A percentile compares a stretch with the other conserved stretches of the same genome.
Evolutionary conservation across 2,888 invertebrate genomes (phyloP).

Genomic region (Allacma fusca): DNA sequence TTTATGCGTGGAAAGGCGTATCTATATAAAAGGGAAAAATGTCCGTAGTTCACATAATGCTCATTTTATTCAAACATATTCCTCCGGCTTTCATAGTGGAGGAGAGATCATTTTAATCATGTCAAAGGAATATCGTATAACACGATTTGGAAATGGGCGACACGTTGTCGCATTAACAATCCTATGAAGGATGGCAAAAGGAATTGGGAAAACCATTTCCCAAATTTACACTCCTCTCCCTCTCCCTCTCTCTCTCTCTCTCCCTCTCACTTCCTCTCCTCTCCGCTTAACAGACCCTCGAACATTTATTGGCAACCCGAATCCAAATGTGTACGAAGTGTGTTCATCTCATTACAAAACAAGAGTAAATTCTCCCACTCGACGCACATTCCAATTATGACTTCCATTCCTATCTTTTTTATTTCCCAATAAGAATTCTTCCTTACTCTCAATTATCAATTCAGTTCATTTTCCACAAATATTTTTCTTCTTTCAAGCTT

Average conservation of each 20-base stretch:
- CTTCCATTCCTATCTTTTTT: too few relatives aligned
- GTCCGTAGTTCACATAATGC: slow-evolving; percentile 47
- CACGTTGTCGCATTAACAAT: slow-evolving; percentile 49
- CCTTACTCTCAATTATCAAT: too few relatives aligned
- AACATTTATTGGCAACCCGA: too few relatives aligned
- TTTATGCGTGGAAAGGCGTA: neutral
- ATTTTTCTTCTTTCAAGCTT: too few relatives aligned
- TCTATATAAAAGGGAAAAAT: slow-evolving; percentile 27
- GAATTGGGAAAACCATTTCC: slow-evolving; percentile 36
- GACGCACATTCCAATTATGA: too few relatives aligned
- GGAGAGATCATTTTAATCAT: slow-evolving; percentile 49
- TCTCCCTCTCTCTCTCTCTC: slow-evolving; percentile 28
- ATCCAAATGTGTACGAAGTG: neutral
- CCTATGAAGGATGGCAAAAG: slow-evolving; percentile 44
- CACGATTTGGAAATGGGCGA: slow-evolving; percentile 49
- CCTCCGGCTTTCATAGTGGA: slow-evolving; percentile 44
- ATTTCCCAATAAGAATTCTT: too few relatives aligned
- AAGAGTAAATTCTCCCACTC: too few relatives aligned
- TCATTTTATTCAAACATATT: slow-evolving; percentile 50
- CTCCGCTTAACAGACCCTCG: neutral
- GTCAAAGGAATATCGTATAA: slow-evolving; percentile 47
- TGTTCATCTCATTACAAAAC: too few relatives aligned
- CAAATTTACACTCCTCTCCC: slow-evolving; percentile 28
- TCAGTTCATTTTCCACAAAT: too few relatives aligned
- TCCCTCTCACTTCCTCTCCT: slow-evolving; percentile 21